phyloP scores from a whole-genome alignment of 1,140 invertebrate species.

The Diorhabda sublineata region DNA sequence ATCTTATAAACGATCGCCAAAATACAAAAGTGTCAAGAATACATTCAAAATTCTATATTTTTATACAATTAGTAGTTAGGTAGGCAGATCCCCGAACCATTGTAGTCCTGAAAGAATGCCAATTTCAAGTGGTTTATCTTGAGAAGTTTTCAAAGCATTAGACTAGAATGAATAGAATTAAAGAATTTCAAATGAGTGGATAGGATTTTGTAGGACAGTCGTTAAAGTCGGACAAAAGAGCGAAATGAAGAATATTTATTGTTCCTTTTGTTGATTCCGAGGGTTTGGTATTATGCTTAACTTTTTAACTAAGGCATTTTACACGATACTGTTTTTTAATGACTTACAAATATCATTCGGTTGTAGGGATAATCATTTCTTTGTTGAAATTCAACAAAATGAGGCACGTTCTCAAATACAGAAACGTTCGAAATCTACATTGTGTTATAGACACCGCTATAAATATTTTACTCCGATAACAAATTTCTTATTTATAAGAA shows the following conservation, averaged over 20 bases:
- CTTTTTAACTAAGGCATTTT: background rate
- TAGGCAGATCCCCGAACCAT: background rate
- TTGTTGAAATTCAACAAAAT: too few relatives aligned
- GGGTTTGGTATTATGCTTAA: background rate
- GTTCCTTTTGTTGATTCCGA: background rate
- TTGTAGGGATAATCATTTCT: background rate
- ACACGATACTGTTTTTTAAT: background rate
- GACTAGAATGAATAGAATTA: background rate
- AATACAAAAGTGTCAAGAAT: background rate
- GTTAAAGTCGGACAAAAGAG: background rate
- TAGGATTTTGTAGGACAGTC: background rate
- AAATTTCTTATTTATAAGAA: too few relatives aligned
- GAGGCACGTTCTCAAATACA: too few relatives aligned
- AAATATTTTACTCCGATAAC: too few relatives aligned
- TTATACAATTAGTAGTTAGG: conserved; percentile 2
- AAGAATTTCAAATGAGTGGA: background rate
- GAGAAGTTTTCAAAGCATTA: background rate
- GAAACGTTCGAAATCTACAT: too few relatives aligned
- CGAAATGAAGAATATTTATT: background rate
- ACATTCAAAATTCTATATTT: background rate
- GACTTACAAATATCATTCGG: background rate
- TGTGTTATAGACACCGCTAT: too few relatives aligned
- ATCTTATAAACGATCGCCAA: background rate
- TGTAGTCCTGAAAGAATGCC: background rate
- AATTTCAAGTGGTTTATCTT: conserved; percentile 2